Evolutionary conservation across 2,797 vertebrate genomes (phyloP), one percentile per base, ranked within the genome.

Genomic region (Centroberyx gerrardi): DNA sequence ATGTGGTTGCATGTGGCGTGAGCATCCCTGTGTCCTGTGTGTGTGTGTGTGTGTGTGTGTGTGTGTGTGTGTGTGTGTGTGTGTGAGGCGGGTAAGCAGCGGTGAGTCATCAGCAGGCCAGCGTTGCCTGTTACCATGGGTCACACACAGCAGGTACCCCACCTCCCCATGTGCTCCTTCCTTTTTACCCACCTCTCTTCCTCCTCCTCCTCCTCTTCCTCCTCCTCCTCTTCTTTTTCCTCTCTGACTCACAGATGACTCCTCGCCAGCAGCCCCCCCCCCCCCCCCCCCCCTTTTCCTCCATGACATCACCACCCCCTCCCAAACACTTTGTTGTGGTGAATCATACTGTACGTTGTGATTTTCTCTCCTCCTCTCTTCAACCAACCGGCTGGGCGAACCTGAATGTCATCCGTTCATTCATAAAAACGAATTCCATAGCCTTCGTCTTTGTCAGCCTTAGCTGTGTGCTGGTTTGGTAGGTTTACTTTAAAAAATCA

Each of bases 21-120:
- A 72, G 56, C 72, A 62, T 86, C 66, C 62, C 60, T 51, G 51
- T 54, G 56, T 59, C 10, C 33, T 49, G 42, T 44, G 22, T 55
- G 28, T 5, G 49, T 61, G 70, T 75, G 76, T 49, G 60, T 73
- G 53, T 56, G 62, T 76, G 82, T 51, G 72, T 62, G 72, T 52
- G 79, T 55, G 76, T 48, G 61, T 38, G 60, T 73, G 53, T 58
- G 62, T 76, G 82, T 51, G 72, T 61, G 72, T 53, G 79, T 55
- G 76, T 48, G 61, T 38, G 67, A 56, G 80, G 72, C 69, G 84
- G 90, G 72, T 90, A 90, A 92, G 72, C 85, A 33, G 79, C 36
- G 89, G 90, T 94, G 92, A 94, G 84, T 94, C 93, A 94, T 94
- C 92, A 76, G 46, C 79, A 77, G 89, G 75, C 89, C 82, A 77